Evolutionary conservation across 2,113 vertebrate species (phyloP).

Genomic region (Tiliqua scincoides): DNA sequence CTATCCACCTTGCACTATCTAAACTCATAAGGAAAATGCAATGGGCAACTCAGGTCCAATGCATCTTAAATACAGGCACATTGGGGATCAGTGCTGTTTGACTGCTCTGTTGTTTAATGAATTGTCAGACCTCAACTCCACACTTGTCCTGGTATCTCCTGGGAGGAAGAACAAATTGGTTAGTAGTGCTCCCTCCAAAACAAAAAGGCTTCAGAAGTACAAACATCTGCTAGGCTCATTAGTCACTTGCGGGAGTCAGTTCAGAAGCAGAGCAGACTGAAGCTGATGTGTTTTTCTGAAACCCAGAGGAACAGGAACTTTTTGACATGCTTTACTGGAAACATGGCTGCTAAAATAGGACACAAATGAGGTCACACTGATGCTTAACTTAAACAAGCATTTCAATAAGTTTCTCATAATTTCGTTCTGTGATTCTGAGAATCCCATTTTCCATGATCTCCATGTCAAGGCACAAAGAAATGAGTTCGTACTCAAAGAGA

Average conservation of each 20-base stretch:
- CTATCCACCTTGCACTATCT: not conserved
- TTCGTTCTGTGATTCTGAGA: not conserved
- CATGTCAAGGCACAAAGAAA: not conserved
- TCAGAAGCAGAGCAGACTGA: slow-evolving; percentile 50
- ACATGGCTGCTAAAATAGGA: not conserved
- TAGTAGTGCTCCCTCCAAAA: slow-evolving; percentile 57
- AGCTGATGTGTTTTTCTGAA: slow-evolving; percentile 36
- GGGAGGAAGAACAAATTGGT: slow-evolving; percentile 63
- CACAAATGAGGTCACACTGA: not conserved
- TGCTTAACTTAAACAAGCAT: not conserved
- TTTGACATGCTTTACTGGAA: not conserved
- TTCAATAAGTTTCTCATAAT: slow-evolving; percentile 16
- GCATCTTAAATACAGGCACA: not conserved
- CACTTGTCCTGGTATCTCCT: slow-evolving; percentile 50
- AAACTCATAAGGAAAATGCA: not conserved
- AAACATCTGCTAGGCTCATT: slow-evolving; percentile 68
- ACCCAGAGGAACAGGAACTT: slow-evolving; percentile 30
- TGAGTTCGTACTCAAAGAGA: not conserved
- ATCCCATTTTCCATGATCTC: not conserved
- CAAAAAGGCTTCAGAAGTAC: slow-evolving; percentile 54
- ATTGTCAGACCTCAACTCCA: slow-evolving; percentile 46
- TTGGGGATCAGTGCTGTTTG: slow-evolving; percentile 30
- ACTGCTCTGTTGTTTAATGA: slow-evolving; percentile 54
- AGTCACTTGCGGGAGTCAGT: slow-evolving; percentile 58
- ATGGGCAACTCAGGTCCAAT: not conserved